Base-by-base conservation (phyloP, 2,797 vertebrate species). In the Sebastolobus altivelis region DNA sequence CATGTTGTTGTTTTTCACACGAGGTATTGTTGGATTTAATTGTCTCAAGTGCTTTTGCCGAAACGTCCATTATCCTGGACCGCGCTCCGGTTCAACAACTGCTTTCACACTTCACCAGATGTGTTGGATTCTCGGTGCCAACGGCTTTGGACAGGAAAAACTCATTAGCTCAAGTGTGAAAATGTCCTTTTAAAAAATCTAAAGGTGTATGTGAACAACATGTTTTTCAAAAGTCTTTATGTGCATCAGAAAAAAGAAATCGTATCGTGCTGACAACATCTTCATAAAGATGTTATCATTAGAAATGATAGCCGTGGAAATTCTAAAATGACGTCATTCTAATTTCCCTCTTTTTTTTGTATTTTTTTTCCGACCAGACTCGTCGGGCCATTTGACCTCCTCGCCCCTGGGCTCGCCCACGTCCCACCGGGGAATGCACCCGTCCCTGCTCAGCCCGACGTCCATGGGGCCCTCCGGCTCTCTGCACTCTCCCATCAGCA, bases 401-500 rank as follows among this genome's bases (percentile, higher is more conserved):
- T 97, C 97, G 0, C 96, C 97, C 8, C 95, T 99, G 91, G 96
- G 92, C 93, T 98, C 98, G 0, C 97, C 97, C 5, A 95, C 96
- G 0, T 96, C 97, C 75, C 96, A 98, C 49, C 95, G 97, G 25
- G 96, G 96, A 75, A 99, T 99, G 98, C 98, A 99, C 81, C 98
- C 97, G 0, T 95, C 98, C 10, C 93, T 99, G 31, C 94, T 99
- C 3, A 98, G 97, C 79, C 95, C 95, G 0, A 89, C 94, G 9
- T 95, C 97, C 82, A 96, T 98, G 22, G 96, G 98, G 40, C 96
- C 96, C 78, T 96, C 97, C 0, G 96, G 97, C 38, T 97, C 97
- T 69, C 96, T 99, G 46, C 98, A 99, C 93, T 99, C 98, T 0
- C 98, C 98, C 85, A 97, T 98, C 96, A 97, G 97, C 95, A 94